These are phyloP conservation scores for Xyliphius kryptos DNA, from an alignment of 2,113 vertebrate species.

Conservation along the genomic window DNA sequence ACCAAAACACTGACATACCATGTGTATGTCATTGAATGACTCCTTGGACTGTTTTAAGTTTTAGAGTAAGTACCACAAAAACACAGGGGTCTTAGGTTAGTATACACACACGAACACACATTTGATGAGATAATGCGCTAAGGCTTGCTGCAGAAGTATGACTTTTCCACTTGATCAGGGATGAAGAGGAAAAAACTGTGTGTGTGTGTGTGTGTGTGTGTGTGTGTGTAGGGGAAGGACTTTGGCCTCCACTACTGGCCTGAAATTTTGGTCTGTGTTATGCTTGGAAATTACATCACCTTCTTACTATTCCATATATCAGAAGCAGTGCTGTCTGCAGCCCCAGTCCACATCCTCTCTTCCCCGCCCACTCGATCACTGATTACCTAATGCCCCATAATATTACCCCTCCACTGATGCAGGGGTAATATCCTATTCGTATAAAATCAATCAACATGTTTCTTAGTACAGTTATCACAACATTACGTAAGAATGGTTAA, in stretches of 20 bases:
- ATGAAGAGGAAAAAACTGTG: constrained; percentile 50
- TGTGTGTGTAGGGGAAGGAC: constrained; percentile 37
- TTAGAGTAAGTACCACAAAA: no score
- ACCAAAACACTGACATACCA: no score
- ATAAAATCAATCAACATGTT: no score
- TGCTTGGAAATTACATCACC: constrained; percentile 65
- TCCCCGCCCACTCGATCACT: constrained; percentile 43
- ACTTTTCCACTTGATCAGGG: constrained; percentile 52
- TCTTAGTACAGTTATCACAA: no score
- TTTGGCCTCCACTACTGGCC: constrained; percentile 45
- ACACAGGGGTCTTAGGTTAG: no score
- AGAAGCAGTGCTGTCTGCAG: constrained; percentile 57
- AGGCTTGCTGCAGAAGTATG: constrained; percentile 49
- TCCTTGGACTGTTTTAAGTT: no score
- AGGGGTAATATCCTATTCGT: no score
- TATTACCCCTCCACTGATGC: constrained; percentile 4
- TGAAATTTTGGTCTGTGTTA: constrained; percentile 62
- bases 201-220: constrained; percentile 28
- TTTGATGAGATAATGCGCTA: constrained; percentile 54
- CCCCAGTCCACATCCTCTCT: constrained; percentile 39
- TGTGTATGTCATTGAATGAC: no score
- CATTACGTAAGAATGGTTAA: no score
- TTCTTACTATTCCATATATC: constrained; percentile 63
- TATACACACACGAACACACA: constrained; percentile 14
- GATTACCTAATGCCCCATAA: constrained; percentile 46